These are phyloP conservation scores for Leuciscus waleckii DNA, from an alignment of 2,797 vertebrate species.

Conservation along the genomic window DNA sequence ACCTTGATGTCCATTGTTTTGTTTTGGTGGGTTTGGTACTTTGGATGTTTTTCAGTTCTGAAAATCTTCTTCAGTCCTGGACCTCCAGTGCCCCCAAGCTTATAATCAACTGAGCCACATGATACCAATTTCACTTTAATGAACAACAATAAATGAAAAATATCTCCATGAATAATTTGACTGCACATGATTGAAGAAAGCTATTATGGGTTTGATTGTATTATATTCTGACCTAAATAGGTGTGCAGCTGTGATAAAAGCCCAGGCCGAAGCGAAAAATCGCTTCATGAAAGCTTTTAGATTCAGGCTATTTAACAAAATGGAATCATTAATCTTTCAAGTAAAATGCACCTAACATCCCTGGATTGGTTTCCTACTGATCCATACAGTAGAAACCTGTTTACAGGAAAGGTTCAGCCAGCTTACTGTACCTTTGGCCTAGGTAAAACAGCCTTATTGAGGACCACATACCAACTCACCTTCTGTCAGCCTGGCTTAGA, in stretches of 20 bases:
- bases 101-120: not conserved
- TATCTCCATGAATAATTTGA: conserved; percentile 26
- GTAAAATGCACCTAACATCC: not conserved
- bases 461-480: conserved; percentile 67
- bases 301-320: conserved; percentile 24
- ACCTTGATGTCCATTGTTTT: not conserved
- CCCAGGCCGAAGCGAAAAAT: not conserved
- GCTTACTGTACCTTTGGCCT: conserved; percentile 50
- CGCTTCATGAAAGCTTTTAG: conserved; percentile 4
- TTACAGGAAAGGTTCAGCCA: conserved; percentile 46
- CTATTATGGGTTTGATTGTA: not conserved
- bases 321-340: conserved; percentile 21
- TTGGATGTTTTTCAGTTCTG: not conserved
- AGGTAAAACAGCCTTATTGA: conserved; percentile 51
- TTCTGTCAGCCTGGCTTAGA: conserved; percentile 72
- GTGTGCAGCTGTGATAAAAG: conserved; percentile 17
- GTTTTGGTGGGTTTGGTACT: not conserved
- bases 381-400: conserved; percentile 12
- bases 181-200: not conserved
- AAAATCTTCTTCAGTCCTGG: not conserved
- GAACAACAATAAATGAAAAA: conserved; percentile 27
- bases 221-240: conserved; percentile 18
- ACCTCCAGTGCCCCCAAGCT: conserved; percentile 10
- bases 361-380: conserved; percentile 16
- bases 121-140: conserved; percentile 11